Base-by-base conservation (phyloP, 2,888 invertebrate genomes). In the Platycnemis pennipes region DNA sequence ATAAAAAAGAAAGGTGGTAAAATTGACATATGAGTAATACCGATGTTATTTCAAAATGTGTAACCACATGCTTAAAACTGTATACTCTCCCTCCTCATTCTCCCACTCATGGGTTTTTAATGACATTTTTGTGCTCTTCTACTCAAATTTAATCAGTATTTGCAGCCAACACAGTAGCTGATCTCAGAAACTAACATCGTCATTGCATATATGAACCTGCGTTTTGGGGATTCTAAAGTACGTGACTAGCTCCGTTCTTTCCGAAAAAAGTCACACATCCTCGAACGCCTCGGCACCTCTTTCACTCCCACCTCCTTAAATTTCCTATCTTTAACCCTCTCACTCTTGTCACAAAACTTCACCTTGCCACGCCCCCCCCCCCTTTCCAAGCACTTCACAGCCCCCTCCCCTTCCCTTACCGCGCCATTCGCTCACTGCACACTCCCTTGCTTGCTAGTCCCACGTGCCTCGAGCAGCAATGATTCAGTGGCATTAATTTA, bases 401-500 rank as follows among this genome's bases (percentile, higher is more conserved):
- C 13, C 8, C 26, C 45, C 87, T 45, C n/a, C 45, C 45, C 44
- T 3, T 19, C 22, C 44, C 45, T 77, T 11, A 49, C 49, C 19
- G 19, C 77, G n/a, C n/a, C 22, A 63, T 26, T 26, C 26, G 3
- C 31, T 77, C 77, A 31, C 77, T 3, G 63, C 22, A 63, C n/a
- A 26, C 1, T 37, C 77, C 77, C 77, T 77, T 2, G 37, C 22
- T 37, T 77, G 26, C n/a, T 13, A 77, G 37, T 16, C 37, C 77
- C 37, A 16, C 85, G n/a, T 45, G 87, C 87, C 87, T 87, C 45
- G 26, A n/a, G 87, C 86, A 46, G 87, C 44, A 46, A 87, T 87
- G 87, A 87, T 87, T 87, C 87, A 87, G 87, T 87, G 87, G 87
- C 87, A 87, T 87, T 87, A 87, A 87, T 87, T 87, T 87, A 87